phyloP scores from a whole-genome alignment of 2,797 vertebrate genomes.

The Smutsia temminckii region DNA sequence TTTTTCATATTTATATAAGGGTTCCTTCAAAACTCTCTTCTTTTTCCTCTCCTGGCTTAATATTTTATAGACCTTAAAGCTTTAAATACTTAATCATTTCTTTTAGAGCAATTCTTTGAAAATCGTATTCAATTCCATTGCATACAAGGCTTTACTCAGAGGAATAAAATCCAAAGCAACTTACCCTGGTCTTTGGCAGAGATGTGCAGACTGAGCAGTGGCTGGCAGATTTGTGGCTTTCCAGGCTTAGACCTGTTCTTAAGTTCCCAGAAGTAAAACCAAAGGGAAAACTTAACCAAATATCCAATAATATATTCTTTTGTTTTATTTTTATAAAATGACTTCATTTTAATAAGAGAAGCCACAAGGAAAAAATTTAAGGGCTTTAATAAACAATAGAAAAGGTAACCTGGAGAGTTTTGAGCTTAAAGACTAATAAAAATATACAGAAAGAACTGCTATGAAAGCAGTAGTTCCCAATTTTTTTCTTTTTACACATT shows the following conservation, averaged over 20 bases:
- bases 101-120: slow-evolving; percentile 48
- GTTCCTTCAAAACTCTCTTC: neutral
- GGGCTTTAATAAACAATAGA: slow-evolving; percentile 40
- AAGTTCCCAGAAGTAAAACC: neutral
- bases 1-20: neutral
- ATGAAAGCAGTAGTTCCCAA: neutral
- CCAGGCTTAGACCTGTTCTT: neutral
- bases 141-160: neutral
- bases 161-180: neutral
- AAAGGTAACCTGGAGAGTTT: slow-evolving; percentile 2
- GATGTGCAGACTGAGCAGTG: neutral
- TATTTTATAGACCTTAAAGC: slow-evolving; percentile 39
- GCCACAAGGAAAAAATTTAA: neutral
- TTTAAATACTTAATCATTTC: slow-evolving; percentile 45
- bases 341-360: slow-evolving; percentile 29
- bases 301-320: neutral
- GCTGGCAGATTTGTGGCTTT: neutral
- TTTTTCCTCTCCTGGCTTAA: slow-evolving; percentile 13
- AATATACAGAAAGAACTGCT: neutral
- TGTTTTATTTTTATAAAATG: neutral
- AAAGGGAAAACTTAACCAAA: neutral
- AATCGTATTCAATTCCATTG: neutral
- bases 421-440: slow-evolving; percentile 20
- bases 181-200: slow-evolving; percentile 7
- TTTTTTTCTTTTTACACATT: neutral